Conservation (phyloP, 2,888 invertebrate species). For the Podabrus alpinus region DNA sequence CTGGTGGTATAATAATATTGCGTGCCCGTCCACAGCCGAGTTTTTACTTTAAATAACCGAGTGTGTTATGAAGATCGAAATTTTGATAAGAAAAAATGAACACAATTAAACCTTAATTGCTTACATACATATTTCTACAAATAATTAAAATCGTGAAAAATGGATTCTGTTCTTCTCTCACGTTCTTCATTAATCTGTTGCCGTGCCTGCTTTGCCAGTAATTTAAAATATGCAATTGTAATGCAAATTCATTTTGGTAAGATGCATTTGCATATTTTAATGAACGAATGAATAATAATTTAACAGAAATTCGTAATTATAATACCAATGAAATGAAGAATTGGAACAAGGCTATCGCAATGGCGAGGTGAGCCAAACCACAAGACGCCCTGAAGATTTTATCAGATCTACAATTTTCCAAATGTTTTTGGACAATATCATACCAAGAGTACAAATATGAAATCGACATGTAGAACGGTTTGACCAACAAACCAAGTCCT, state of each 20-base stretch:
- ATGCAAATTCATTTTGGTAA: background rate
- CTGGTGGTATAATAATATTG: background rate
- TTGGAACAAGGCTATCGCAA: background rate
- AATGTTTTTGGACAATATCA: too few relatives aligned
- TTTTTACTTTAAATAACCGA: background rate
- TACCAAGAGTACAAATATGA: too few relatives aligned
- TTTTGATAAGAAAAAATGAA: background rate
- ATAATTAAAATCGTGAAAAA: background rate
- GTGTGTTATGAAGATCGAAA: background rate
- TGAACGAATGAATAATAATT: background rate
- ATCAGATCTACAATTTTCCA: too few relatives aligned
- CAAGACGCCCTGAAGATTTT: background rate
- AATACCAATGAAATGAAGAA: background rate
- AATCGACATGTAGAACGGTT: too few relatives aligned
- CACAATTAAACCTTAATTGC: background rate
- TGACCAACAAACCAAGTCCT: background rate
- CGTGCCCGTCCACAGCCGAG: background rate
- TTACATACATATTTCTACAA: too few relatives aligned
- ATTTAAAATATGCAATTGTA: background rate
- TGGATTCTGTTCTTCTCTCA: background rate
- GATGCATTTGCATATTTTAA: background rate
- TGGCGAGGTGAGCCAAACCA: background rate
- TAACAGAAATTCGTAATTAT: background rate
- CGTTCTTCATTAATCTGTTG: background rate
- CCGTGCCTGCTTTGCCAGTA: background rate